phyloP scores from a whole-genome alignment of 2,888 invertebrate species.

The Antitype chi region DNA sequence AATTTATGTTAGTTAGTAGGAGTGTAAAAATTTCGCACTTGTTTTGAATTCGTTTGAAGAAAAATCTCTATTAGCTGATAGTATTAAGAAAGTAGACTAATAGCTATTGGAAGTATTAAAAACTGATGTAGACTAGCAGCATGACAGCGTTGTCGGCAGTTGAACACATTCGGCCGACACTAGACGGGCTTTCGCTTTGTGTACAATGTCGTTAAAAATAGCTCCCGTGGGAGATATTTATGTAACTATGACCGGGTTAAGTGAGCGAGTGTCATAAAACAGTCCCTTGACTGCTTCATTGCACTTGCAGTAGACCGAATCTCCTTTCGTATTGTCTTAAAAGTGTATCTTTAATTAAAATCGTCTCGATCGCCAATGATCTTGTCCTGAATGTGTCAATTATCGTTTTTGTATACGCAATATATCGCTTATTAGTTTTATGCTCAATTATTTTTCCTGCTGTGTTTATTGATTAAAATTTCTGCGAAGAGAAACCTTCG shows the following conservation, averaged over 20 bases:
- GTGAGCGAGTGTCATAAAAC: conserved; percentile 81
- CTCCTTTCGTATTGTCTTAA: conserved; percentile 24
- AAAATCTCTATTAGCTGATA: conserved; percentile 44
- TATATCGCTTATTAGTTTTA: conserved; percentile 22
- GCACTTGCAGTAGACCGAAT: conserved; percentile 63
- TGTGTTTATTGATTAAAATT: conserved; percentile 32
- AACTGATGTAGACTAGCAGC: conserved; percentile 44
- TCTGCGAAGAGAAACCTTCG: conserved; percentile 8
- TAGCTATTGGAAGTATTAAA: conserved; percentile 49
- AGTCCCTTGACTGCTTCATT: conserved; percentile 72
- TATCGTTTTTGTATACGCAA: conserved; percentile 35
- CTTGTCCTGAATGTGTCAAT: conserved; percentile 24
- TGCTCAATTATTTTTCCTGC: conserved; percentile 29
- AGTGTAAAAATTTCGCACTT: conserved; percentile 27
- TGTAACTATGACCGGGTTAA: conserved; percentile 89
- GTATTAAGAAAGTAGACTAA: conserved; percentile 54
- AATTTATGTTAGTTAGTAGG: conserved; percentile 31
- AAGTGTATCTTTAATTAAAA: conserved; percentile 18
- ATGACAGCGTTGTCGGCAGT: conserved; percentile 68
- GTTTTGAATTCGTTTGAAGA: conserved; percentile 31
- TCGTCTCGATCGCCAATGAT: conserved; percentile 3
- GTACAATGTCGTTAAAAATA: conserved; percentile 86
- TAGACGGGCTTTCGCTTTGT: conserved; percentile 81
- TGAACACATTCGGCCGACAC: conserved; percentile 67
- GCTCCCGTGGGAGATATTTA: conserved; percentile 86